These are phyloP conservation scores for Paralvinella palmiformis DNA, from an alignment of 1,140 invertebrate species.

Conservation along the genomic window DNA sequence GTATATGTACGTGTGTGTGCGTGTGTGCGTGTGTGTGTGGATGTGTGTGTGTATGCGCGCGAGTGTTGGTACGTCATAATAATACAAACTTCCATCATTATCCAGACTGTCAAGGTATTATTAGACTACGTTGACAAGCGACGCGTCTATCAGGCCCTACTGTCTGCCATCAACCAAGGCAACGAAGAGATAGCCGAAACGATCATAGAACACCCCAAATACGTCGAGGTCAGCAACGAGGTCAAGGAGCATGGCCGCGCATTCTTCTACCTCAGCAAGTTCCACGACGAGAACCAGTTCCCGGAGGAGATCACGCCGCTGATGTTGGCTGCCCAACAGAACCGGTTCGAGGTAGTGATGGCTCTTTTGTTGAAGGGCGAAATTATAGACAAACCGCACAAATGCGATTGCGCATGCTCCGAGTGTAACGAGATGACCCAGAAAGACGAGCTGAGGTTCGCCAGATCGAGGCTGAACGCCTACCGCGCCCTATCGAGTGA, in stretches of 20 bases:
- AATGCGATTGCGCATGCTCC: constrained; percentile 57
- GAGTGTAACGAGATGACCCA: constrained; percentile 52
- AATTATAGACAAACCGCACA: constrained; percentile 55
- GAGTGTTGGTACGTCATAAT: too few species aligned
- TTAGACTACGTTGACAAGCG: constrained; percentile 37
- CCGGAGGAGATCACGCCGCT: constrained; percentile 39
- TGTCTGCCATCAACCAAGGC: constrained; percentile 45
- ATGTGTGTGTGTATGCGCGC: too few species aligned
- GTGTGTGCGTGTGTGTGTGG: too few species aligned
- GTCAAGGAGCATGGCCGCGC: constrained; percentile 20
- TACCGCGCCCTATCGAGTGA: constrained; percentile 47
- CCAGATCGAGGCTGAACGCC: constrained; percentile 44
- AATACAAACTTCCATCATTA: too few species aligned
- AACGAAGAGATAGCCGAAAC: constrained; percentile 46
- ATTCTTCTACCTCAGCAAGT: background rate
- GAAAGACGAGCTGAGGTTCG: constrained; percentile 24
- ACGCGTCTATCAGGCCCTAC: constrained; percentile 44
- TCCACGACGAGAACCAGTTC: constrained; percentile 17
- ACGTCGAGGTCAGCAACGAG: constrained; percentile 36
- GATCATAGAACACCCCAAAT: constrained; percentile 45
- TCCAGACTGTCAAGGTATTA: constrained; percentile 43
- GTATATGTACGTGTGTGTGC: too few species aligned
- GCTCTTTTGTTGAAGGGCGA: constrained; percentile 45
- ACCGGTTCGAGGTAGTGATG: constrained; percentile 49
- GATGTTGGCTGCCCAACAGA: constrained; percentile 45